These are phyloP conservation scores for Zaprionus bogoriensis DNA, from an alignment of 2,888 invertebrate genomes.

Conservation along the genomic window DNA sequence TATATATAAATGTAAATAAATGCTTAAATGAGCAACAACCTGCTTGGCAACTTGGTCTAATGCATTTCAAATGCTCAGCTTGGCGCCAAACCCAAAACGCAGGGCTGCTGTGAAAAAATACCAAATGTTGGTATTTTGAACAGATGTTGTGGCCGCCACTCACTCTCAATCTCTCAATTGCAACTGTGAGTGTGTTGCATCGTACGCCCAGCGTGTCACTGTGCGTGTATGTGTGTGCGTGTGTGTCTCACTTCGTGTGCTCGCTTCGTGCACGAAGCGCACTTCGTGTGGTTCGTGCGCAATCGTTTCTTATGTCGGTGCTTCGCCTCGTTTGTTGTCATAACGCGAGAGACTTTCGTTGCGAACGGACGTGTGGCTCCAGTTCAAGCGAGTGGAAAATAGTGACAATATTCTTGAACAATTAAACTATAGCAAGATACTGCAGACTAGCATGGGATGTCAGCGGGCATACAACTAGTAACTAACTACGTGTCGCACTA, in stretches of 20 bases:
- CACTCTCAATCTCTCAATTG: constrained; percentile 19
- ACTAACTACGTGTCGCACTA: constrained; percentile 29
- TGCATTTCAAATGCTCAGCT: not conserved
- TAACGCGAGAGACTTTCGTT: constrained; percentile 51
- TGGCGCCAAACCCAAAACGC: not conserved
- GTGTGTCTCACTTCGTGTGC: constrained; percentile 4
- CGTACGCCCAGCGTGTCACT: constrained; percentile 6
- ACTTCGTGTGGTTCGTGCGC: not conserved
- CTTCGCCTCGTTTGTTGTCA: constrained; percentile 49
- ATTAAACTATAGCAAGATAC: constrained; percentile 9
- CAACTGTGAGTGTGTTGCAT: constrained; percentile 16
- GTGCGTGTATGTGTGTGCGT: constrained; percentile 1
- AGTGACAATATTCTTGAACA: constrained; percentile 32
- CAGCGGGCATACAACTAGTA: constrained; percentile 24
- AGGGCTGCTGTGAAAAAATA: constrained; percentile 3
- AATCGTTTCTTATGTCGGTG: constrained; percentile 36
- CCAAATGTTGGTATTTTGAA: constrained; percentile 29
- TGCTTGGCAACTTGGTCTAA: not conserved
- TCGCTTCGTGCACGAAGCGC: not conserved
- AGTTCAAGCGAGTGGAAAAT: constrained; percentile 1
- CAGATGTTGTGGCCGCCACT: constrained; percentile 21
- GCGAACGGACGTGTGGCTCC: constrained; percentile 28
- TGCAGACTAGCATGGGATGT: constrained; percentile 31
- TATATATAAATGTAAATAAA: no score
- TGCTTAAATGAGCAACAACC: not conserved